phyloP scores from a whole-genome alignment of 92 coral and sea anemone species.

The Actinostola sp. region DNA sequence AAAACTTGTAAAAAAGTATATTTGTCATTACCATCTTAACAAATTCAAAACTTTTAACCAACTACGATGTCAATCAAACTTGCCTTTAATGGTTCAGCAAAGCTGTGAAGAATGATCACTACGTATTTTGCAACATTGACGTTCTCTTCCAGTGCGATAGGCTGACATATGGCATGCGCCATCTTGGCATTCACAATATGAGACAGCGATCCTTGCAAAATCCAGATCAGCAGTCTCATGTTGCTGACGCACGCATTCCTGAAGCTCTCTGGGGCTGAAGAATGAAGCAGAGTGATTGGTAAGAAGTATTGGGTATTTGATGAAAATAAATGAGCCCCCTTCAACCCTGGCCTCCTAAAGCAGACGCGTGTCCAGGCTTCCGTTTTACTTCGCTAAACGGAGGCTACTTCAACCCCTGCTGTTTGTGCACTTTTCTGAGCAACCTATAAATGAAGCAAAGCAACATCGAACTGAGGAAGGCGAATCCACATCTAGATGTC shows the following conservation, averaged over 20 bases:
- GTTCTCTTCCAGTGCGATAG: conserved; percentile 86
- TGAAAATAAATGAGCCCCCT: too few relatives aligned
- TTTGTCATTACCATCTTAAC: too few relatives aligned
- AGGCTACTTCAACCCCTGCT: too few relatives aligned
- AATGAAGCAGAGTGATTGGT: background rate
- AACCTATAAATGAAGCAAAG: too few relatives aligned
- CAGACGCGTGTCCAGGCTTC: too few relatives aligned
- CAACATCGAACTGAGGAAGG: too few relatives aligned
- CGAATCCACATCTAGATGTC: too few relatives aligned
- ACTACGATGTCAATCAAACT: conserved; percentile 3
- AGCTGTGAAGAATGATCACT: conserved; percentile 89
- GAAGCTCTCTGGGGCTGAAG: conserved; percentile 71
- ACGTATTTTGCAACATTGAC: conserved; percentile 95
- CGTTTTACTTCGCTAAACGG: too few relatives aligned
- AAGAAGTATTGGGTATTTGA: too few relatives aligned
- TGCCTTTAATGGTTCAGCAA: conserved; percentile 86
- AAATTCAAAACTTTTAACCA: background rate
- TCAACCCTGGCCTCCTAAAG: too few relatives aligned
- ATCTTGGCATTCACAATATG: conserved; percentile 87
- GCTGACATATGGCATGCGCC: conserved; percentile 88
- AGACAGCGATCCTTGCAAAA: conserved; percentile 93
- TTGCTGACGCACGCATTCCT: conserved; percentile 83
- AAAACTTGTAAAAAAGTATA: too few relatives aligned
- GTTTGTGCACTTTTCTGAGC: too few relatives aligned
- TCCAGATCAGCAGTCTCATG: conserved; percentile 94